Evolutionary conservation across 1,140 invertebrate species (phyloP).

Genomic region (Fopius arisanus): DNA sequence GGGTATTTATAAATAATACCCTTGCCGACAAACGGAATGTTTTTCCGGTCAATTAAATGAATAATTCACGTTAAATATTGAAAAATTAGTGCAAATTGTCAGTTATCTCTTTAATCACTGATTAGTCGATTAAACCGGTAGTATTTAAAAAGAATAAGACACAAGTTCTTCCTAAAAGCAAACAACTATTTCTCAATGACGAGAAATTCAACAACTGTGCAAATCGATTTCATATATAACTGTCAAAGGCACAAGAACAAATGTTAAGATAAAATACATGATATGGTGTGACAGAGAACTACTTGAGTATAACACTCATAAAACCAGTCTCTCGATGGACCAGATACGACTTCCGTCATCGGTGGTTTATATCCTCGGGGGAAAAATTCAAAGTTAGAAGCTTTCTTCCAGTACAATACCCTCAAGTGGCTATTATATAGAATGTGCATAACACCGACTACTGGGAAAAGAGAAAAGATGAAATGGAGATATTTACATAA

Average conservation of each 20-base stretch:
- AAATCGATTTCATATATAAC: conserved; percentile 8
- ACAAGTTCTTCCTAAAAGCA: not conserved
- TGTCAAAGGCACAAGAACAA: not conserved
- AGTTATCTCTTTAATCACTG: not conserved
- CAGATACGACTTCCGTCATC: conserved; percentile 15
- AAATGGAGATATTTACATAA: not conserved
- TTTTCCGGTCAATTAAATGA: too few relatives aligned
- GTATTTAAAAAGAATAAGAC: not conserved
- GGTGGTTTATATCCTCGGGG: conserved; percentile 6
- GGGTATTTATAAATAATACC: too few relatives aligned
- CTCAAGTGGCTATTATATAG: conserved; percentile 1
- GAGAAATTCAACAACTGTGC: not conserved
- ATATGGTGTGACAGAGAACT: not conserved
- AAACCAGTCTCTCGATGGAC: not conserved
- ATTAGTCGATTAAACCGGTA: not conserved
- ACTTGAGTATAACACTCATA: not conserved
- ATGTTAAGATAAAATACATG: conserved; percentile 15
- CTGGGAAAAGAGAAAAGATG: not conserved
- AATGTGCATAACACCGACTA: not conserved
- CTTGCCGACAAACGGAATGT: too few relatives aligned
- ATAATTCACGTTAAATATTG: too few relatives aligned
- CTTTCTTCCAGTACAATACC: conserved; percentile 13
- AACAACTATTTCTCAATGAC: not conserved
- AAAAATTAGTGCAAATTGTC: too few relatives aligned
- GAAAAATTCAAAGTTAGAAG: not conserved